phyloP scores from a whole-genome alignment of 2,888 invertebrate species.

The Uropetala carovei region DNA sequence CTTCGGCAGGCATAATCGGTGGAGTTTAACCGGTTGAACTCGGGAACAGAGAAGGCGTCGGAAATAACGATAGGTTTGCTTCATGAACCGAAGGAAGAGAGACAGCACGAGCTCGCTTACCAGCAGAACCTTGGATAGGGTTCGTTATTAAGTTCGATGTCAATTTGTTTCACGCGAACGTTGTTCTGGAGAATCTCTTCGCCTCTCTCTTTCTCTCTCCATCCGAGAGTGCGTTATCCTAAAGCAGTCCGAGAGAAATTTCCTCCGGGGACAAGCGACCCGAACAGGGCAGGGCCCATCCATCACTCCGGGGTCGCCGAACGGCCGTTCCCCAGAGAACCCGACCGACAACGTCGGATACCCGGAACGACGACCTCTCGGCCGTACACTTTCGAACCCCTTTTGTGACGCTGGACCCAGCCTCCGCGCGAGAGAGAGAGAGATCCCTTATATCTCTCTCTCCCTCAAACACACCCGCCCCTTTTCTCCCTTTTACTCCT shows the following conservation, averaged over 20 bases:
- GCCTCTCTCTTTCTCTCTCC: neutral
- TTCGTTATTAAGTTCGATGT: neutral
- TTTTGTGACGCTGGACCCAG: neutral
- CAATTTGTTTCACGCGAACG: neutral
- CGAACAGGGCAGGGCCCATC: neutral
- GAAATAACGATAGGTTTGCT: neutral
- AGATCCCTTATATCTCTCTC: neutral
- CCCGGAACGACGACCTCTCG: neutral
- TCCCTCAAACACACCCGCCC: neutral
- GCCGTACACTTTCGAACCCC: slow-evolving; percentile 3
- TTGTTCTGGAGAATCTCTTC: neutral
- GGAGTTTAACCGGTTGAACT: too few species aligned
- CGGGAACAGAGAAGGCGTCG: neutral
- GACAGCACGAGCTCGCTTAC: neutral
- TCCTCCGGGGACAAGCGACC: neutral
- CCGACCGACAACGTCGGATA: neutral
- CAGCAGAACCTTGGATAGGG: neutral
- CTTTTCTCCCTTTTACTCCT: neutral
- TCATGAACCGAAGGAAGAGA: neutral
- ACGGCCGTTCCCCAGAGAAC: neutral
- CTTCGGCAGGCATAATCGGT: too few species aligned
- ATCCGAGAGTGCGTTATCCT: neutral
- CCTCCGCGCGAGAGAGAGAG: neutral
- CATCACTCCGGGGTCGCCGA: neutral
- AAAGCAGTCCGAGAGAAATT: neutral